A percentile compares a stretch with the other conserved stretches of the same genome.
Conservation (phyloP, 2,888 invertebrate genomes). For the Rhagophthalmus giganteus region DNA sequence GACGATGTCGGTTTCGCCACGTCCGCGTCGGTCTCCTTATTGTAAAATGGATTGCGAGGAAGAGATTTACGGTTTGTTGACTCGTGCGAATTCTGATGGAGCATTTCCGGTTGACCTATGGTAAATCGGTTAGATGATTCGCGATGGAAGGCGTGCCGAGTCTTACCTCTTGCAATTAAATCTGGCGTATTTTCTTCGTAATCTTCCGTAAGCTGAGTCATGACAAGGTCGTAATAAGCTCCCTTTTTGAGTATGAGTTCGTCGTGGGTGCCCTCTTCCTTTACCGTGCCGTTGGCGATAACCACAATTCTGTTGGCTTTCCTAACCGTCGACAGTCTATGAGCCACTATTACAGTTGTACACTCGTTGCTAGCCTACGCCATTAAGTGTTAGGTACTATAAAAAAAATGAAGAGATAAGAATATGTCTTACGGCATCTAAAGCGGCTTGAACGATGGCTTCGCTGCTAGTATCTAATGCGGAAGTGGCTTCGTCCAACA, state of each 20-base stretch:
- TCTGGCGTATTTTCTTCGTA: background rate
- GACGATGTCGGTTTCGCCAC: constrained; percentile 9
- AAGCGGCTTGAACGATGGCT: constrained; percentile 78
- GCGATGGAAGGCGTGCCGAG: too few species aligned
- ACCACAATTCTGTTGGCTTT: constrained; percentile 75
- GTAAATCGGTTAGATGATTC: too few species aligned
- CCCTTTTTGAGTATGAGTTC: constrained; percentile 68
- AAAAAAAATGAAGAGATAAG: background rate
- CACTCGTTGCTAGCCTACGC: constrained; percentile 69
- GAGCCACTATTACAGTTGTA: constrained; percentile 79
- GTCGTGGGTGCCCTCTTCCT: constrained; percentile 72
- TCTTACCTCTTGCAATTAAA: background rate
- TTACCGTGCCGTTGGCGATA: constrained; percentile 67
- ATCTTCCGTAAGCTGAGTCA: constrained; percentile 57
- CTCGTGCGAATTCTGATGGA: too few species aligned
- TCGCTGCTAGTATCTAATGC: constrained; percentile 85
- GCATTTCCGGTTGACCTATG: too few species aligned
- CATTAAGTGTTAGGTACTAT: background rate
- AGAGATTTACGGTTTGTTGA: too few species aligned
- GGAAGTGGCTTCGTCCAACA: constrained; percentile 87
- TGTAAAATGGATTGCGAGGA: too few species aligned
- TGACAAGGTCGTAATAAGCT: constrained; percentile 68
- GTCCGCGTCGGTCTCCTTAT: background rate
- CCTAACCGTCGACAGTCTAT: constrained; percentile 73
- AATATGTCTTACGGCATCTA: constrained; percentile 65